phyloP scores from a whole-genome alignment of 2,113 vertebrate species.

The Zeus faber region DNA sequence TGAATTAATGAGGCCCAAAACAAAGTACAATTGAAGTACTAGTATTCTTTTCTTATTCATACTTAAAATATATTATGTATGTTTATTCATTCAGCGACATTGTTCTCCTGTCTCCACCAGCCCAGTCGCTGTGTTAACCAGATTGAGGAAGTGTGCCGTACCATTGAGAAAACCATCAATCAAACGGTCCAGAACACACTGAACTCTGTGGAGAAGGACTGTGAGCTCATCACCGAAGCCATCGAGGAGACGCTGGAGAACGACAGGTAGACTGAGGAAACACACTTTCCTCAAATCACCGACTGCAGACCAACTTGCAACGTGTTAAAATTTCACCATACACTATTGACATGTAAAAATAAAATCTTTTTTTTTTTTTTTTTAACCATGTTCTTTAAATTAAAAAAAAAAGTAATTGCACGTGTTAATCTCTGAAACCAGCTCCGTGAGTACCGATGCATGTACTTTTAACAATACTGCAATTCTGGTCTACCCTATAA shows the following conservation, averaged over 20 bases:
- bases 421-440: too few relatives aligned
- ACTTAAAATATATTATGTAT: neutral
- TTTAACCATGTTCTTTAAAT: too few relatives aligned
- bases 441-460: too few relatives aligned
- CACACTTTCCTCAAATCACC: too few relatives aligned
- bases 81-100: neutral
- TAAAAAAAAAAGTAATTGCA: too few relatives aligned
- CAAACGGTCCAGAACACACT: conserved; percentile 82
- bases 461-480: too few relatives aligned
- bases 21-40: neutral
- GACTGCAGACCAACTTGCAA: too few relatives aligned
- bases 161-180: conserved; percentile 82
- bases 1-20: neutral
- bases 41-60: neutral
- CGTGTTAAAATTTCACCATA: too few relatives aligned
- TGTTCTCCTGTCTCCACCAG: conserved; percentile 56
- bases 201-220: conserved; percentile 81
- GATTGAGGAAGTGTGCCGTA: conserved; percentile 79
- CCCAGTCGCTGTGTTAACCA: conserved; percentile 82
- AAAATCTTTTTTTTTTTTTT: too few relatives aligned
- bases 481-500: too few relatives aligned
- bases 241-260: conserved; percentile 56
- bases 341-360: too few relatives aligned
- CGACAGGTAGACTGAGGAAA: conserved; percentile 77
- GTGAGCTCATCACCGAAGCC: conserved; percentile 73